These are phyloP conservation scores for Nebria ingens DNA, from an alignment of 1,140 invertebrate species.

Conservation along the genomic window DNA sequence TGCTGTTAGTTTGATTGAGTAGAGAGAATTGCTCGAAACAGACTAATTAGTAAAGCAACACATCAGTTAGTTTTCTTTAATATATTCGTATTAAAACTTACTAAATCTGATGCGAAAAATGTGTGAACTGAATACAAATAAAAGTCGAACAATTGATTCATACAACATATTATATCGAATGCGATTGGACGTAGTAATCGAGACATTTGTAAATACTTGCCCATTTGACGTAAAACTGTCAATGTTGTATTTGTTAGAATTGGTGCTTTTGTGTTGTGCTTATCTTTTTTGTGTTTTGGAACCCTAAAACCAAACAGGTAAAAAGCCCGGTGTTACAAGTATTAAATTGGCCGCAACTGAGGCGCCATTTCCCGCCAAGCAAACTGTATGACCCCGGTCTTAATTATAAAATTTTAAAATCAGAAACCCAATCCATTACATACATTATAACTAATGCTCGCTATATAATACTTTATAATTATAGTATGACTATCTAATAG, in stretches of 20 bases:
- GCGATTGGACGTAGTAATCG: constrained; percentile 82
- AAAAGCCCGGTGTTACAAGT: too few species aligned
- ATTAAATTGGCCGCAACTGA: too few species aligned
- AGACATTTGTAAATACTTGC: constrained; percentile 90
- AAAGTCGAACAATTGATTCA: constrained; percentile 92
- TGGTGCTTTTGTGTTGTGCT: constrained; percentile 30
- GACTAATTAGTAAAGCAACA: constrained; percentile 27
- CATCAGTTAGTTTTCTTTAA: not conserved
- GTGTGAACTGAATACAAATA: constrained; percentile 84
- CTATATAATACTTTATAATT: too few species aligned
- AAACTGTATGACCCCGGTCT: too few species aligned
- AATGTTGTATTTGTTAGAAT: constrained; percentile 80
- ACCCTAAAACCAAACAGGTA: not conserved
- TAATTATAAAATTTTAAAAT: too few species aligned
- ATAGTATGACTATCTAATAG: too few species aligned
- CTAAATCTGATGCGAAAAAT: constrained; percentile 75
- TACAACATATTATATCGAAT: constrained; percentile 78
- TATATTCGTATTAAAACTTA: constrained; percentile 32
- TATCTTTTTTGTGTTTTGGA: constrained; percentile 33
- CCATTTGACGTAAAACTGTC: constrained; percentile 85
- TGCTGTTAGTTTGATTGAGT: constrained; percentile 55
- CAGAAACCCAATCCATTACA: too few species aligned
- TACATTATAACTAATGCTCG: too few species aligned
- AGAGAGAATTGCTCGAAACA: constrained; percentile 43
- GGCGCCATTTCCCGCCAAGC: not conserved